These are phyloP conservation scores for Lethenteron camtschaticum DNA, from an alignment of 2,113 vertebrate genomes.

Conservation along the genomic window DNA sequence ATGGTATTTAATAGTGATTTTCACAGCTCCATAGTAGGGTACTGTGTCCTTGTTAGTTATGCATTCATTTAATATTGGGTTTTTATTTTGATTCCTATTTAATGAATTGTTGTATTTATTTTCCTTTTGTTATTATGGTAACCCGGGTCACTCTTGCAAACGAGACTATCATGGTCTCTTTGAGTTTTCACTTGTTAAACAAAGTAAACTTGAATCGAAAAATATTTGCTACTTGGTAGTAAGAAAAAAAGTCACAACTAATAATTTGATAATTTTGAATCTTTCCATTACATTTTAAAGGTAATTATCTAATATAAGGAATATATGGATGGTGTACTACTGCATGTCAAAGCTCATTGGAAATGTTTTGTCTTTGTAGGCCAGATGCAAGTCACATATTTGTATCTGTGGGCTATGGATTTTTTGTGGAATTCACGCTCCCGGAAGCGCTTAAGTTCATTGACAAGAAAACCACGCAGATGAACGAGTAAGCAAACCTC, in stretches of 20 bases:
- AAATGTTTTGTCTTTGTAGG: slow-evolving; percentile 16
- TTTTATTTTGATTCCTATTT: background rate
- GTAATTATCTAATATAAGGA: background rate
- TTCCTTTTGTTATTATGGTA: too few species aligned
- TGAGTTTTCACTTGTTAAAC: too few species aligned
- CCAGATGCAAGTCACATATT: slow-evolving; percentile 44
- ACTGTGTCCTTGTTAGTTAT: background rate
- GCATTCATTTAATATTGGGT: background rate
- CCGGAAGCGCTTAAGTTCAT: slow-evolving; percentile 52
- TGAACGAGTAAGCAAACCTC: slow-evolving; percentile 32
- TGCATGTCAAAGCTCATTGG: background rate
- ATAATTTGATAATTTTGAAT: too few species aligned
- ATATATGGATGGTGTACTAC: background rate
- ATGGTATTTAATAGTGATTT: background rate
- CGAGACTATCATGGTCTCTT: too few species aligned
- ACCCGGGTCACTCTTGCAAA: too few species aligned
- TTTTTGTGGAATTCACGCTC: slow-evolving; percentile 50
- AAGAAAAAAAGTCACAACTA: too few species aligned
- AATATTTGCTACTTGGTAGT: too few species aligned
- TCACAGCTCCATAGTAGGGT: background rate
- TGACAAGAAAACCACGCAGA: slow-evolving; percentile 46
- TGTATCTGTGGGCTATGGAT: slow-evolving; percentile 51
- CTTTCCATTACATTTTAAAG: too few species aligned
- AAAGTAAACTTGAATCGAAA: too few species aligned
- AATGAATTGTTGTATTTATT: too few species aligned